Evolutionary conservation across 2,113 vertebrate species (phyloP).

Genomic region (Puntigrus tetrazona): DNA sequence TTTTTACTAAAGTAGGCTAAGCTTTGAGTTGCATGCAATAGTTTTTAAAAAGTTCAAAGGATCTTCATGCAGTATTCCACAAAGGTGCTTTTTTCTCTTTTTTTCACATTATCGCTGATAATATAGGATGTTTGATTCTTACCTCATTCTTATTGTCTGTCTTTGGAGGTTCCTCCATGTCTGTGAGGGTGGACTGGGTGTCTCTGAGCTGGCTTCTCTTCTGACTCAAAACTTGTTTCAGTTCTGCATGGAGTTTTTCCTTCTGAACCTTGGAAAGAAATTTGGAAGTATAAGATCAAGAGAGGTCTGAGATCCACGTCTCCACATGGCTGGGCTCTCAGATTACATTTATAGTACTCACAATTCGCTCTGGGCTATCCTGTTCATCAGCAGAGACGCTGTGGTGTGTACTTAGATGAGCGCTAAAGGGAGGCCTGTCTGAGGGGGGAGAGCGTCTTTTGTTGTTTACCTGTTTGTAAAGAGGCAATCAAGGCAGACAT

Average conservation of each 20-base stretch:
- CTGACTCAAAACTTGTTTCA: constrained; percentile 82
- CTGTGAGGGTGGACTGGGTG: constrained; percentile 61
- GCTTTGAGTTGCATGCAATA: background rate
- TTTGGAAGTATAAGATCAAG: background rate
- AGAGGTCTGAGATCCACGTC: background rate
- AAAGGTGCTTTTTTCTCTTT: background rate
- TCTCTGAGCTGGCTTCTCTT: constrained; percentile 75
- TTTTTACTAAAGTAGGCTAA: too few relatives aligned
- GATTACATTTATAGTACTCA: constrained; percentile 56
- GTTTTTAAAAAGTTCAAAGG: background rate
- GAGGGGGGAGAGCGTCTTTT: constrained; percentile 71
- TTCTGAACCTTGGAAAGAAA: constrained; percentile 77
- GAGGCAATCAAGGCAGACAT: background rate
- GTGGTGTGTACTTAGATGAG: constrained; percentile 66
- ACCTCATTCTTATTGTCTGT: constrained; percentile 67
- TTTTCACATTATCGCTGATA: too few relatives aligned
- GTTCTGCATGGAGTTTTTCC: constrained; percentile 85
- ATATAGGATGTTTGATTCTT: constrained; percentile 5
- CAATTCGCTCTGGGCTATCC: constrained; percentile 77
- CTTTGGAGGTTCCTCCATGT: constrained; percentile 69
- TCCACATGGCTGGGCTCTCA: background rate
- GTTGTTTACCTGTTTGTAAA: constrained; percentile 69
- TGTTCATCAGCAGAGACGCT: constrained; percentile 70
- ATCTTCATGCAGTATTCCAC: background rate
- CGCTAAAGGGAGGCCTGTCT: constrained; percentile 63